Evolutionary conservation across 2,797 vertebrate species (phyloP).

Genomic region (Darevskia mixta): DNA sequence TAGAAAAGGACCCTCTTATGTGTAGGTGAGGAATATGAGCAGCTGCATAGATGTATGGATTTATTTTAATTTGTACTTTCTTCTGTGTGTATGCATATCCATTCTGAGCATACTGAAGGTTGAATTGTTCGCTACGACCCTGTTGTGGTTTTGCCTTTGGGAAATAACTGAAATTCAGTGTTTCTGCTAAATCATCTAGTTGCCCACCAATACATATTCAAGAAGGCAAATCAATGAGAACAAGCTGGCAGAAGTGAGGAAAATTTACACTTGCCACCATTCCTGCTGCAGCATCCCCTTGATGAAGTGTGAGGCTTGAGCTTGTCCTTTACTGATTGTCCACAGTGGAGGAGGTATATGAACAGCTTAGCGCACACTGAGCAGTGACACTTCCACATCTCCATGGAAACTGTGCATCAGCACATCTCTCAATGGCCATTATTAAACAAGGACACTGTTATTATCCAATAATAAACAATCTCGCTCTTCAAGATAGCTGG

Average conservation of each 20-base stretch:
- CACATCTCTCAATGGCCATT: constrained; percentile 8
- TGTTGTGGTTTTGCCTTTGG: not conserved
- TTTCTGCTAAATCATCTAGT: not conserved
- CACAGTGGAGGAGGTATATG: not conserved
- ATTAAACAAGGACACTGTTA: constrained; percentile 33
- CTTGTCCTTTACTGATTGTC: constrained; percentile 19
- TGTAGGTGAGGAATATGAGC: not conserved
- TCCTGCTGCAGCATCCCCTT: not conserved
- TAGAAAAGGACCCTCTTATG: not conserved
- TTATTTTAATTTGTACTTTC: not conserved
- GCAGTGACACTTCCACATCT: not conserved
- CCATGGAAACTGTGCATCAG: not conserved
- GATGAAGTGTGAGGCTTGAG: constrained; percentile 9
- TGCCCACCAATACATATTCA: not conserved
- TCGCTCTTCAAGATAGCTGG: constrained; percentile 39
- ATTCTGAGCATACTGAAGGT: not conserved
- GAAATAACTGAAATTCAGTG: not conserved
- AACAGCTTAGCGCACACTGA: accelerated
- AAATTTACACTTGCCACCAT: not conserved
- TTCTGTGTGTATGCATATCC: not conserved
- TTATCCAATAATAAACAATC: constrained; percentile 27
- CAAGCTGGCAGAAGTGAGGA: not conserved
- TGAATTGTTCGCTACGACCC: constrained; percentile 1
- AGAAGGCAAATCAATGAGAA: not conserved
- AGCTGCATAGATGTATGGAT: not conserved